Percentiles rank a stretch among this genome's conserved stretches.
Conservation (phyloP, 1,140 invertebrate genomes). For the Physella acuta region DNA sequence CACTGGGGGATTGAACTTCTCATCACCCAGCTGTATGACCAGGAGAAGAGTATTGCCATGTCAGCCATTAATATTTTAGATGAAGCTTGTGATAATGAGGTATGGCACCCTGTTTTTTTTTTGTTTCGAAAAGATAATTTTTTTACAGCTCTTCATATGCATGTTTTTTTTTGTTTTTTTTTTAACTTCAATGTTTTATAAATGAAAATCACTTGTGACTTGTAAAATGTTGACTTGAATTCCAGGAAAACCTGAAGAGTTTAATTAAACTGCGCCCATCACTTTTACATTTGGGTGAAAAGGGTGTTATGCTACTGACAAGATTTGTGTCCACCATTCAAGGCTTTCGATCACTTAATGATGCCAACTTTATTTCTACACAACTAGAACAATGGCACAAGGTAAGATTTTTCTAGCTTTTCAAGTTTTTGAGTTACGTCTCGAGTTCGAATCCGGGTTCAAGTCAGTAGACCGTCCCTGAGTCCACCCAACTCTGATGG, state of each 20-base stretch:
- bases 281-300: conserved; percentile 78
- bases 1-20: conserved; percentile 82
- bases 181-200: too few species aligned
- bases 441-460: too few species aligned
- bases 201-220: too few species aligned
- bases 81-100: conserved; percentile 85
- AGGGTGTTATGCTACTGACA: conserved; percentile 78
- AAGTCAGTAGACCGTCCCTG: too few species aligned
- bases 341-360: conserved; percentile 71
- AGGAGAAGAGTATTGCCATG: conserved; percentile 73
- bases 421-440: too few species aligned
- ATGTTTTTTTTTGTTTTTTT: too few species aligned
- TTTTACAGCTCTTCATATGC: too few species aligned
- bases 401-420: too few species aligned
- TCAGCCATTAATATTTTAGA: conserved; percentile 82
- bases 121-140: background rate
- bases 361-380: conserved; percentile 71
- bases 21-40: conserved; percentile 79
- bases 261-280: conserved; percentile 74
- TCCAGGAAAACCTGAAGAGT: conserved; percentile 74
- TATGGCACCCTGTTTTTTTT: conserved; percentile 51
- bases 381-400: conserved; percentile 79
- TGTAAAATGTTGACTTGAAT: too few species aligned
- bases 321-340: conserved; percentile 76
- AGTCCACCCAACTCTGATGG: too few species aligned